Base-by-base conservation (phyloP, 2,113 vertebrate species). In the Trematomus loennbergii region DNA sequence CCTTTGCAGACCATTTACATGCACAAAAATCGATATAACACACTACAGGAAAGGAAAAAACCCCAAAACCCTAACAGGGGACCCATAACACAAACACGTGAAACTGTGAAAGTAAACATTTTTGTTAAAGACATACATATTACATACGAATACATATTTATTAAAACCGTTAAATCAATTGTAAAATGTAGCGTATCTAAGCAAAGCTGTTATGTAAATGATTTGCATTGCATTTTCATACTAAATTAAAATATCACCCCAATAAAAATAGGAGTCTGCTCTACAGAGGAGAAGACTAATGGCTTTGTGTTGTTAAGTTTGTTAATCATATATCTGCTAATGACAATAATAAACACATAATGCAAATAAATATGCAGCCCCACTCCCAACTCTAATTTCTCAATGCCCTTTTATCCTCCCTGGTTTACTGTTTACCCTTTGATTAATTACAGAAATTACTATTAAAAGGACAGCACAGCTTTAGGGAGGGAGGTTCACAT, bases 381-480 rank as follows among this genome's bases (percentile, higher is more conserved):
- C n/a, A 81, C 50, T 46, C 12, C 18, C 13, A 5, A 46, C 52
- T 70, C 7, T n/a, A 43, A 61, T 79, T 74, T 57, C 15, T 61
- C 25, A 75, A 40, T 57, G 53, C 82, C 57, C 12, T 58, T 43
- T 68, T 72, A 43, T 70, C 48, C 50, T 84, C 18, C 36, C 3
- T 63, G 57, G 53, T 29, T 78, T 63, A 49, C 43, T 62, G 50
- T 88, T 88, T 81, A 81, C 13, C 3, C 18, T 88, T 82, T 91
- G 63, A 83, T 83, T 84, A 84, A 87, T 87, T 65, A 63, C 50
- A 67, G 3, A 75, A 63, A 86, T 84, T 52, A 86, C 50, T 46
- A 76, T 46, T 72, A 69, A 75, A 87, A 75, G 48, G 66, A 78
- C 33, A 53, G 70, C 2, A 20, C 11, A 53, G 63, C 78, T 75